Percentiles rank a stretch among this genome's conserved stretches.
These are phyloP conservation scores for Thecocarcelia acutangulata DNA, from an alignment of 2,888 invertebrate species.

Conservation along the genomic window DNA sequence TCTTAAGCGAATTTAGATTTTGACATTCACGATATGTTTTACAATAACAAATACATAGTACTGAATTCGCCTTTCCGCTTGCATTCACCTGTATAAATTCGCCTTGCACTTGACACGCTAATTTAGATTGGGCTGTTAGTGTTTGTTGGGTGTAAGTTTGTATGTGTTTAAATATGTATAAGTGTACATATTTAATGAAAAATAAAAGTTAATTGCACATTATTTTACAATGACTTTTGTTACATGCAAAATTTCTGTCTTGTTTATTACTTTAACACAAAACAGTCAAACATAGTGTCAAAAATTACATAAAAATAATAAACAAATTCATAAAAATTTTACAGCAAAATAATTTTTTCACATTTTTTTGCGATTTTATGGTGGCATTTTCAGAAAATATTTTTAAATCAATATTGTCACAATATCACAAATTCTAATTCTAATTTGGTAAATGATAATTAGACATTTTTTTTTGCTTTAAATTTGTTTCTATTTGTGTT, in stretches of 20 bases:
- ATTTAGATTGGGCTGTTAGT: too few relatives aligned
- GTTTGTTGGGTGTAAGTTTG: too few relatives aligned
- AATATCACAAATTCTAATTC: neutral
- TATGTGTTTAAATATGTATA: too few relatives aligned
- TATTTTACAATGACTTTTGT: conserved; percentile 1
- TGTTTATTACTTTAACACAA: conserved; percentile 45
- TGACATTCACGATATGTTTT: too few relatives aligned
- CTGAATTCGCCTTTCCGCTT: too few relatives aligned
- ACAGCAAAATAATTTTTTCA: too few relatives aligned
- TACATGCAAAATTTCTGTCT: neutral
- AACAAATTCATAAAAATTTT: conserved; percentile 10
- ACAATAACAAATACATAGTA: too few relatives aligned
- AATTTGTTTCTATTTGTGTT: conserved; percentile 3
- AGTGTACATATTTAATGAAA: conserved; percentile 25
- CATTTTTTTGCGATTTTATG: neutral
- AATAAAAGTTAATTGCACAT: conserved; percentile 26
- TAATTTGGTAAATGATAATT: conserved; percentile 17
- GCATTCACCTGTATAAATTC: too few relatives aligned
- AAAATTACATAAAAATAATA: conserved; percentile 3
- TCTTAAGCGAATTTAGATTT: too few relatives aligned
- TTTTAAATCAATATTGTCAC: conserved; percentile 12
- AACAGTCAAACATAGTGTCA: conserved; percentile 16
- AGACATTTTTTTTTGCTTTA: conserved; percentile 6
- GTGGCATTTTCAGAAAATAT: conserved; percentile 19
- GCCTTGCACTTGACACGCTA: too few relatives aligned